phyloP scores from a whole-genome alignment of 2,113 vertebrate species.

The Columba janthina region DNA sequence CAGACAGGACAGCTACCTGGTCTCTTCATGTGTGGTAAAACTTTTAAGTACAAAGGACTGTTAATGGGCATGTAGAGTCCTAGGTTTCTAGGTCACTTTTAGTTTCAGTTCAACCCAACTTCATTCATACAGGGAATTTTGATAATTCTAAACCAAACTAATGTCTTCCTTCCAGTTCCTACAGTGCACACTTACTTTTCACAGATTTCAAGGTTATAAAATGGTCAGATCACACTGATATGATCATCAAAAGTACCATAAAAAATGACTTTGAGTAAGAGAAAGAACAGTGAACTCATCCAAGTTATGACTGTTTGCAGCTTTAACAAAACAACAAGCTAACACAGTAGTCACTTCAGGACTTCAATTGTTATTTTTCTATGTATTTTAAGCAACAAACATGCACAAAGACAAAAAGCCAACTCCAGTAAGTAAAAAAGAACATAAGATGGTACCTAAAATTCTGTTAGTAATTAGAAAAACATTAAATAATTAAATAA shows the following conservation, averaged over 20 bases:
- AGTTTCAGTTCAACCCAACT: background rate
- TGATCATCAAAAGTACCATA: background rate
- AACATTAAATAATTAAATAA: background rate
- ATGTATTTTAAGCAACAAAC: background rate
- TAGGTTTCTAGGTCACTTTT: background rate
- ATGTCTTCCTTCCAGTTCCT: background rate
- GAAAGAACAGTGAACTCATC: background rate
- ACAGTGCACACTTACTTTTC: background rate
- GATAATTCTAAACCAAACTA: background rate
- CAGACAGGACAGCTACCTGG: background rate
- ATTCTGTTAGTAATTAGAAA: background rate
- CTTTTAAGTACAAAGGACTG: background rate
- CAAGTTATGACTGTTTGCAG: background rate
- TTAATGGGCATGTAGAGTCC: background rate
- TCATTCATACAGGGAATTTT: background rate
- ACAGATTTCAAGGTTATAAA: background rate
- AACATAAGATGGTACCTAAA: background rate
- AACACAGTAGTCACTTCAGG: background rate
- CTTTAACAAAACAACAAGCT: background rate
- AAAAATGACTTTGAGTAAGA: background rate
- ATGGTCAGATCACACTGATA: background rate
- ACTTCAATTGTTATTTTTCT: background rate
- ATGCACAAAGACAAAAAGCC: background rate
- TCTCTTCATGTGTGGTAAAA: background rate
- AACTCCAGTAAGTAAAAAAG: background rate